phyloP scores from a whole-genome alignment of 2,113 vertebrate genomes.

The Toxotes jaculatrix region DNA sequence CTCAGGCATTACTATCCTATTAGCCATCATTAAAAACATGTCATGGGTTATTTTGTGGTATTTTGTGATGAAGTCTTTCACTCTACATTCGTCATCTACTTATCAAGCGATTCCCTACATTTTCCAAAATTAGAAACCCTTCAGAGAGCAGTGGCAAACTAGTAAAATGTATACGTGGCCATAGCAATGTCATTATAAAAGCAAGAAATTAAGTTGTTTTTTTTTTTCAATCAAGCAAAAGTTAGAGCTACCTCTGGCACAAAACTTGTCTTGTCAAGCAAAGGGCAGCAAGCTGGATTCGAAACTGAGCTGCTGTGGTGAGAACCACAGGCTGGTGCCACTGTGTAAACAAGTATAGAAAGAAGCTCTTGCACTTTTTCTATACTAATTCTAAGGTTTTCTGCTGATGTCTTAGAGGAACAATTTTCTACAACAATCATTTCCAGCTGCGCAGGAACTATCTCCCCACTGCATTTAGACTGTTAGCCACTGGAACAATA shows the following conservation, averaged over 20 bases:
- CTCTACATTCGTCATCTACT: neutral
- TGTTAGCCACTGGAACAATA: neutral
- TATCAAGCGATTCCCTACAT: neutral
- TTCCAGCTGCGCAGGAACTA: slow-evolving; percentile 59
- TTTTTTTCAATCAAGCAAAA: neutral
- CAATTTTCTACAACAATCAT: slow-evolving; percentile 61
- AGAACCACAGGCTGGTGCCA: too few relatives aligned
- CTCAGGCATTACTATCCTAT: neutral
- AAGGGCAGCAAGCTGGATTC: too few relatives aligned
- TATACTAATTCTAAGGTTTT: slow-evolving; percentile 31
- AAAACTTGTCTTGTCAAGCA: neutral
- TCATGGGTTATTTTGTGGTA: neutral
- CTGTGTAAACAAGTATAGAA: slow-evolving; percentile 5
- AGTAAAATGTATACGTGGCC: neutral
- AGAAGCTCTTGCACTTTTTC: slow-evolving; percentile 30
- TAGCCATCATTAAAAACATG: neutral
- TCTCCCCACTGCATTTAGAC: neutral
- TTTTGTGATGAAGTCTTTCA: neutral
- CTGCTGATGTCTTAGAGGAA: slow-evolving; percentile 29
- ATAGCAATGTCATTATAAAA: neutral
- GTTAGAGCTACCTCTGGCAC: neutral
- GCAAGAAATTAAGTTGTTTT: too few relatives aligned
- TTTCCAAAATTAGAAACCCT: neutral
- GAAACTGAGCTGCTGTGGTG: too few relatives aligned
- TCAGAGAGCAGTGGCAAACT: neutral